A percentile compares a stretch with the other conserved stretches of the same genome.
These are phyloP conservation scores for Aurelia aurita DNA, from an alignment of 30 jellyfish, hydroid and myxozoan species.

Conservation along the genomic window DNA sequence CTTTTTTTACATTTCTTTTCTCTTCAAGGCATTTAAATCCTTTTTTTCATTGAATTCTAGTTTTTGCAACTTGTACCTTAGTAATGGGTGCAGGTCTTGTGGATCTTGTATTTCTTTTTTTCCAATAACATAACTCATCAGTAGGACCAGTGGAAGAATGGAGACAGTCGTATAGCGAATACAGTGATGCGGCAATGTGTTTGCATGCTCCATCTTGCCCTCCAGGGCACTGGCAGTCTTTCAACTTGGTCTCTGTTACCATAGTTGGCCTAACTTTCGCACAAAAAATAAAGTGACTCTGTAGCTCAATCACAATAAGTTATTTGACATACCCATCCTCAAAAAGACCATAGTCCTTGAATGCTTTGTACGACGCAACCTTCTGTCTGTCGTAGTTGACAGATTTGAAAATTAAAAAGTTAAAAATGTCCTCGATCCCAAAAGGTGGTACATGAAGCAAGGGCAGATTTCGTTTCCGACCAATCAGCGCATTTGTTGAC, in stretches of 20 bases:
- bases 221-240: constrained; percentile 44
- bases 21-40: background rate
- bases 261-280: constrained; percentile 29
- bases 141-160: constrained; percentile 38
- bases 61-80: constrained; percentile 1
- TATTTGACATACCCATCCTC: constrained; percentile 34
- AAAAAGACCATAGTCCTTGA: constrained; percentile 35
- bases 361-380: constrained; percentile 34
- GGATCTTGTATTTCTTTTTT: constrained; percentile 23
- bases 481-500: no score
- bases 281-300: constrained; percentile 3
- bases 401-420: constrained; percentile 6
- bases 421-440: constrained; percentile 42
- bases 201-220: constrained; percentile 53
- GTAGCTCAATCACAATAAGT: background rate
- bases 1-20: background rate
- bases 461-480: no score
- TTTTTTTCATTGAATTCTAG: background rate
- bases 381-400: constrained; percentile 30
- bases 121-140: constrained; percentile 41
- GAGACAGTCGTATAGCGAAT: constrained; percentile 37
- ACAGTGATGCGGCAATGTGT: constrained; percentile 47
- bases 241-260: constrained; percentile 10
- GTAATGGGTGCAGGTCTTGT: constrained; percentile 19
- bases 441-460: constrained; percentile 19